Percentiles rank a stretch among this genome's conserved stretches.
Conservation (phyloP, 2,113 vertebrate genomes). For the Syngnathus scovelli region DNA sequence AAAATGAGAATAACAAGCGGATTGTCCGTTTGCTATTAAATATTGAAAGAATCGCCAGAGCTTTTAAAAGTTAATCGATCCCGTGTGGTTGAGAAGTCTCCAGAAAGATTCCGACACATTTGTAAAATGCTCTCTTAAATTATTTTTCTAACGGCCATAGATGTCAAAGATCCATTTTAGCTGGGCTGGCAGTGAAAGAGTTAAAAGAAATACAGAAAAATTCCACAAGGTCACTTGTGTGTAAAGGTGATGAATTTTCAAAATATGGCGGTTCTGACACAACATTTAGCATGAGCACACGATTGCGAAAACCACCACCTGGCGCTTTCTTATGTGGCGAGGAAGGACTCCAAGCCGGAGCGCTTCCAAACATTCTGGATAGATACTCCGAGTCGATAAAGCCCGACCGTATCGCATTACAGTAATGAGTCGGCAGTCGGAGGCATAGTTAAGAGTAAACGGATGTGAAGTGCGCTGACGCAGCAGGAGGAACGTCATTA, state of each 20-base stretch:
- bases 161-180: too few relatives aligned
- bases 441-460: constrained; percentile 47
- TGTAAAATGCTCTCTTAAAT: too few relatives aligned
- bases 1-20: neutral
- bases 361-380: constrained; percentile 20
- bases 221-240: neutral
- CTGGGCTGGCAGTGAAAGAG: too few relatives aligned
- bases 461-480: constrained; percentile 47
- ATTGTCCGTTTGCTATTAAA: too few relatives aligned
- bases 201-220: neutral
- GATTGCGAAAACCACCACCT: neutral
- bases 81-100: too few relatives aligned
- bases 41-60: too few relatives aligned
- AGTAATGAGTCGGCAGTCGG: constrained; percentile 36
- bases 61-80: too few relatives aligned
- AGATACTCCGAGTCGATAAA: constrained; percentile 33
- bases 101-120: too few relatives aligned
- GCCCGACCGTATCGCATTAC: constrained; percentile 44
- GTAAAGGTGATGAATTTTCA: neutral
- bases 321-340: neutral
- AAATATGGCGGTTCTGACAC: too few relatives aligned
- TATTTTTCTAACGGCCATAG: too few relatives aligned
- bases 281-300: neutral
- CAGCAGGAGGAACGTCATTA: constrained; percentile 24
- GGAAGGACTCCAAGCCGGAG: neutral